These are phyloP conservation scores for Stenodera caucasica DNA, from an alignment of 2,888 invertebrate species.

Conservation along the genomic window DNA sequence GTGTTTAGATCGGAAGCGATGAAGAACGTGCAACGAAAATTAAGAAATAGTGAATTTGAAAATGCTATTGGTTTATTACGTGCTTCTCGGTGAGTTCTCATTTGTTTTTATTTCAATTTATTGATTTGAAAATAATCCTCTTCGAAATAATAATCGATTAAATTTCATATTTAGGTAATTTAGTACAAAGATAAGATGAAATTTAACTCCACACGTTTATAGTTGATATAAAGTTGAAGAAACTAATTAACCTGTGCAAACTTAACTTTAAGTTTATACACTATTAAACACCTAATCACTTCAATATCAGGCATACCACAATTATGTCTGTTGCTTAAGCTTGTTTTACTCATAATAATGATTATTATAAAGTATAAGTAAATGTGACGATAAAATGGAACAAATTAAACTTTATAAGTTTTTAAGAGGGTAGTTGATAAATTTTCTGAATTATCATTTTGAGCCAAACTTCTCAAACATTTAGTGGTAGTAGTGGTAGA, in stretches of 20 bases:
- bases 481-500: constrained; percentile 10
- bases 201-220: neutral
- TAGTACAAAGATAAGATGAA: neutral
- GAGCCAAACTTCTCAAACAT: constrained; percentile 16
- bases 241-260: constrained; percentile 31
- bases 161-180: no score
- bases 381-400: neutral
- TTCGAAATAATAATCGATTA: no score
- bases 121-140: constrained; percentile 5
- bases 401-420: no score
- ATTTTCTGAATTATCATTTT: constrained; percentile 17
- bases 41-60: constrained; percentile 73
- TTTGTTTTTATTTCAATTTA: constrained; percentile 8
- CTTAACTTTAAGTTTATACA: constrained; percentile 36
- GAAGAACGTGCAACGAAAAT: constrained; percentile 77
- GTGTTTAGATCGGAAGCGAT: constrained; percentile 76
- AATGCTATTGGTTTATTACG: constrained; percentile 80
- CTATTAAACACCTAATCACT: constrained; percentile 39
- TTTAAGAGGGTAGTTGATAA: constrained; percentile 19
- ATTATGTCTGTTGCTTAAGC: constrained; percentile 32
- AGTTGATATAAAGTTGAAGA: constrained; percentile 16
- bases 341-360: constrained; percentile 37
- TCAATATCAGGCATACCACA: constrained; percentile 35
- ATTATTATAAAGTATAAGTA: no score
- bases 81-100: constrained; percentile 66